Conservation (phyloP, 2,797 vertebrate genomes). For the Chaunax sp. region DNA sequence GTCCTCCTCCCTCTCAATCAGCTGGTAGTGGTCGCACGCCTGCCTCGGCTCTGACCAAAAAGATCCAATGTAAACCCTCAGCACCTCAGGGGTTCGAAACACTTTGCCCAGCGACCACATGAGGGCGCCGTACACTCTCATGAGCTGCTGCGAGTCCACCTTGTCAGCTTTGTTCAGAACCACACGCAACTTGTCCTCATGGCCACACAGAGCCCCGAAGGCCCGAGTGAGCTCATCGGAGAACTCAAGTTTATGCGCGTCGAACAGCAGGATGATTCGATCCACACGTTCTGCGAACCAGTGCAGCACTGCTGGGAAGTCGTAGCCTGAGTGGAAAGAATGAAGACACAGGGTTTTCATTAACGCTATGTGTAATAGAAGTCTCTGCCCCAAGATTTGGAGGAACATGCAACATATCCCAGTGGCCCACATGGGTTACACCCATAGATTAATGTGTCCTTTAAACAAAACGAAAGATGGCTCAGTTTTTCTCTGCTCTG, state of each 20-base stretch:
- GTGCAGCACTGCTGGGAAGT: slow-evolving; percentile 89
- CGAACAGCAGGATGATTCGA: slow-evolving; percentile 92
- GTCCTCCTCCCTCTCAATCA: slow-evolving; percentile 92
- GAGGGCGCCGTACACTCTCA: slow-evolving; percentile 93
- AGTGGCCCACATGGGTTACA: slow-evolving; percentile 60
- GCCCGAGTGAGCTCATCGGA: slow-evolving; percentile 92
- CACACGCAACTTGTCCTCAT: slow-evolving; percentile 95
- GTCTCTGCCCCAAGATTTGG: slow-evolving; percentile 30
- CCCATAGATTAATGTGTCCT: slow-evolving; percentile 65
- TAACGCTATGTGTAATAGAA: slow-evolving; percentile 46
- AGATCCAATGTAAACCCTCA: slow-evolving; percentile 91
- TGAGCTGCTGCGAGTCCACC: slow-evolving; percentile 92
- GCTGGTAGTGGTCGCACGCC: slow-evolving; percentile 85
- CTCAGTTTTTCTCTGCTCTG: slow-evolving; percentile 28
- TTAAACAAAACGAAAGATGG: slow-evolving; percentile 53
- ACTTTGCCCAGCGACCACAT: slow-evolving; percentile 96
- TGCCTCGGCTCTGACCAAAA: slow-evolving; percentile 92
- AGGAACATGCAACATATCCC: slow-evolving; percentile 58
- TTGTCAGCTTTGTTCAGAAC: slow-evolving; percentile 94
- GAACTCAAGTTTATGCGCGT: slow-evolving; percentile 94
- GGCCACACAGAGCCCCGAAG: slow-evolving; percentile 88
- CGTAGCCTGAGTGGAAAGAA: slow-evolving; percentile 82
- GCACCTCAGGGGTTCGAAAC: slow-evolving; percentile 91
- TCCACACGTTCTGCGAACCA: slow-evolving; percentile 94
- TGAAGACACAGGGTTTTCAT: slow-evolving; percentile 69